Percentiles rank a stretch among this genome's conserved stretches.
Evolutionary conservation across 2,888 invertebrate species (phyloP).

Genomic region (Endotricha flammealis): DNA sequence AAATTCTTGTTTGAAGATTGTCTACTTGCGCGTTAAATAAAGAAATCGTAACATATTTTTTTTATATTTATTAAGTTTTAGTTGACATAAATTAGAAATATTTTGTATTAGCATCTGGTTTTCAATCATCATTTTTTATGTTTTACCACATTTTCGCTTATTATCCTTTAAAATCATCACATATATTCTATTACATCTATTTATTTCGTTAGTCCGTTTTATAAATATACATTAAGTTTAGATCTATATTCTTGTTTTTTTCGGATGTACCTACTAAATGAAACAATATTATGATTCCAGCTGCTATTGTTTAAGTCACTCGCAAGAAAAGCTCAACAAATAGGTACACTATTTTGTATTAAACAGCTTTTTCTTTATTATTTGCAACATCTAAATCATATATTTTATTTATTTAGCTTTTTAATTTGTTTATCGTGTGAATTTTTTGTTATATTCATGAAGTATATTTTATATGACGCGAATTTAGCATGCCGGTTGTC

Average conservation of each 20-base stretch:
- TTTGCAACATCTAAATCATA: constrained; percentile 38
- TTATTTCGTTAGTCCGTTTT: constrained; percentile 13
- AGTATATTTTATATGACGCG: not conserved
- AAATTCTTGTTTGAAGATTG: no score
- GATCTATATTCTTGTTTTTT: no score
- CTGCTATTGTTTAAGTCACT: constrained; percentile 78
- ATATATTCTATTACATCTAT: constrained; percentile 12
- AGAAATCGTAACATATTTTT: no score
- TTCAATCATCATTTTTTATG: not conserved
- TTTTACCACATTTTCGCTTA: not conserved
- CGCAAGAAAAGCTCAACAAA: constrained; percentile 68
- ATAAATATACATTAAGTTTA: constrained; percentile 8
- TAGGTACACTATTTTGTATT: constrained; percentile 68
- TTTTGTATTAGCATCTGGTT: no score
- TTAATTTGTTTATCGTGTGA: constrained; percentile 20
- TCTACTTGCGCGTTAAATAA: no score
- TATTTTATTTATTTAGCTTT: constrained; percentile 25
- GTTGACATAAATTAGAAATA: no score
- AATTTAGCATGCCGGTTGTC: not conserved
- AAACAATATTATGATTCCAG: constrained; percentile 61
- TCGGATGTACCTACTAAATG: constrained; percentile 51
- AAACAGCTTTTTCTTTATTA: constrained; percentile 51
- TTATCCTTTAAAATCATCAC: not conserved
- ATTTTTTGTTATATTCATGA: no score
- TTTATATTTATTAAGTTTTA: no score